These are phyloP conservation scores for Falco peregrinus DNA, from an alignment of 2,797 vertebrate genomes.

Conservation along the genomic window DNA sequence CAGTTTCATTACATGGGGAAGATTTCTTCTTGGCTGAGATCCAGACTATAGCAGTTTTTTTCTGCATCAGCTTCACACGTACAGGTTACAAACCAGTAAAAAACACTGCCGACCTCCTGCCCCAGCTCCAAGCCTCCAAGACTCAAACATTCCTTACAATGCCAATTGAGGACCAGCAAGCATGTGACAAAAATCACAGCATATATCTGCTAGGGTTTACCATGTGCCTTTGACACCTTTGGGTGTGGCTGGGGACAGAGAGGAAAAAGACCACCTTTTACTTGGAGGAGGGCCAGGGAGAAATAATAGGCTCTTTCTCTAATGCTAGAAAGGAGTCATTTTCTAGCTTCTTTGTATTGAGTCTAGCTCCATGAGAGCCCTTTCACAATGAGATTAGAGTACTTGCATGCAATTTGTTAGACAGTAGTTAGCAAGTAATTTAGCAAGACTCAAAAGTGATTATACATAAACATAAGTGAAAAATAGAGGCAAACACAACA, in stretches of 20 bases:
- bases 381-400: not conserved
- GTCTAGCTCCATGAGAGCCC: not conserved
- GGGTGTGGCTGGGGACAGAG: not conserved
- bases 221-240: not conserved
- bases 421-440: not conserved
- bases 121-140: not conserved
- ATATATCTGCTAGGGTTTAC: not conserved
- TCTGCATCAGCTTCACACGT: not conserved
- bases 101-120: not conserved
- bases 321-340: not conserved
- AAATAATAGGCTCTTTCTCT: not conserved
- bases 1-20: not conserved
- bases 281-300: not conserved
- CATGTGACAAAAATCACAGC: not conserved
- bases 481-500: not conserved
- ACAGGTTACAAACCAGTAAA: not conserved
- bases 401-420: not conserved
- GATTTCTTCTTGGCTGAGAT: not conserved
- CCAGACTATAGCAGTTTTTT: not conserved
- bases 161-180: not conserved
- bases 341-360: not conserved
- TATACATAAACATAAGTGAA: not conserved
- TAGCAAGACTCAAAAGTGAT: not conserved
- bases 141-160: not conserved
- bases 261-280: not conserved